A percentile compares a stretch with the other conserved stretches of the same genome.
Conservation (phyloP, 1,140 invertebrate genomes). For the Cherax quadricarinatus region DNA sequence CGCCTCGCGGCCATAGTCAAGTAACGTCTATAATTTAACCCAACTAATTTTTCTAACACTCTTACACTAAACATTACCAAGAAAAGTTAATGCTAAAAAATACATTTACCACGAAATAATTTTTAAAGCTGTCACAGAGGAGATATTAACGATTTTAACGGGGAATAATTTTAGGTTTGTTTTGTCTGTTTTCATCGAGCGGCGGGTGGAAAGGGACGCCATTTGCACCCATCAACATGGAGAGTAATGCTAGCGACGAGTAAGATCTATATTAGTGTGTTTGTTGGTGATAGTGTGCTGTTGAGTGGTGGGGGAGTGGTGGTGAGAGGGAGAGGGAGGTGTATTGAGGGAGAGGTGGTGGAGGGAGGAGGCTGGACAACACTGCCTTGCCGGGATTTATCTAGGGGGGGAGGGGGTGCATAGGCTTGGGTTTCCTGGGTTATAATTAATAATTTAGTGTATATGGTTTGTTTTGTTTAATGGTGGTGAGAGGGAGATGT, state of each 20-base stretch:
- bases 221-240: conserved; percentile 68
- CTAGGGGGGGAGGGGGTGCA: too few relatives aligned
- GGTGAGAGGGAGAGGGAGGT: too few relatives aligned
- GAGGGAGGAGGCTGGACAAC: too few relatives aligned
- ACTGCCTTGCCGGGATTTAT: too few relatives aligned
- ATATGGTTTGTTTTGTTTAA: too few relatives aligned
- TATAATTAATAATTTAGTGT: too few relatives aligned
- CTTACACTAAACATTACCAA: background rate
- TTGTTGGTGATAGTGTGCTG: background rate
- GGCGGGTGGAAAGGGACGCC: conserved; percentile 61
- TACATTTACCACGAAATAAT: background rate
- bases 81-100: background rate
- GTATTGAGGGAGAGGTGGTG: too few relatives aligned
- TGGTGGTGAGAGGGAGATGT: too few relatives aligned
- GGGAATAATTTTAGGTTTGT: background rate
- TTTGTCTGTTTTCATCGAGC: conserved; percentile 67
- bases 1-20: background rate
- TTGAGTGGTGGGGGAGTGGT: too few relatives aligned
- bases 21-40: background rate
- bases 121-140: background rate
- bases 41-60: background rate
- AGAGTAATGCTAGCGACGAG: conserved; percentile 61
- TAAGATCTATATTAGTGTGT: conserved; percentile 32
- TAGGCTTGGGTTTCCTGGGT: too few relatives aligned
- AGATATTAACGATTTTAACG: background rate